Base-by-base conservation (phyloP, 2,797 vertebrate species). In the Odontamblyopus lacepedii region DNA sequence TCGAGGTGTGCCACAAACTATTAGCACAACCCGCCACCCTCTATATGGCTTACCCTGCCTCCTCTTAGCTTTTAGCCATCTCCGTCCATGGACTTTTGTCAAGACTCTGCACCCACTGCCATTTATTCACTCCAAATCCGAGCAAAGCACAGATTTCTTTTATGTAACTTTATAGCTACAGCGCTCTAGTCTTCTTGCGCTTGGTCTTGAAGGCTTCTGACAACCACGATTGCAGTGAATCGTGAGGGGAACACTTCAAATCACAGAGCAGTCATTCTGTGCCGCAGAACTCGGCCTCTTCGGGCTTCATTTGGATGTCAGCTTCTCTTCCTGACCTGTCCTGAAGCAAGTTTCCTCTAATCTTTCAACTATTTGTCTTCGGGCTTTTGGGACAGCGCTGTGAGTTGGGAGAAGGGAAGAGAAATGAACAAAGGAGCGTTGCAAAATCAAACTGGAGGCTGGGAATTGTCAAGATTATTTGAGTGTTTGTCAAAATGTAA, bases 1-100 rank as follows among this genome's bases (percentile, higher is more conserved):
- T 70, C 3, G 70, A 83, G 75, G 63, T 83, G 82, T 81, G 80
- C 72, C 79, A 81, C 62, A 72, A 78, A 74, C 72, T 69, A 81
- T 80, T 75, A 76, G 73, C 65, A n/a, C 62, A 38, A 64, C 68
- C 63, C 23, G 69, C 85, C 75, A 75, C 72, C 38, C 51, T 74
- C 75, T 59, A 44, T 35, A 75, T 63, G n/a, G 64, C 71, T 63
- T 23, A 18, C 66, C 30, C 75, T 75, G 78, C 75, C 78, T 69
- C 75, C 77, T 48, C 44, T 79, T 81, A 73, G 81, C 77, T 73
- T 66, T 50, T 67, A 83, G 73, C 80, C 72, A 72, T 72, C 65
- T 19, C 53, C 65, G 77, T 69, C 76, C 76, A 85, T 84, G 69
- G 32, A 55, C 63, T 72, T 51, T 19, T 64, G 56, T 35, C 18